Percentiles rank a stretch among this genome's conserved stretches.
Conservation (phyloP, 2,888 invertebrate species). For the Drosophila melanosoma region DNA sequence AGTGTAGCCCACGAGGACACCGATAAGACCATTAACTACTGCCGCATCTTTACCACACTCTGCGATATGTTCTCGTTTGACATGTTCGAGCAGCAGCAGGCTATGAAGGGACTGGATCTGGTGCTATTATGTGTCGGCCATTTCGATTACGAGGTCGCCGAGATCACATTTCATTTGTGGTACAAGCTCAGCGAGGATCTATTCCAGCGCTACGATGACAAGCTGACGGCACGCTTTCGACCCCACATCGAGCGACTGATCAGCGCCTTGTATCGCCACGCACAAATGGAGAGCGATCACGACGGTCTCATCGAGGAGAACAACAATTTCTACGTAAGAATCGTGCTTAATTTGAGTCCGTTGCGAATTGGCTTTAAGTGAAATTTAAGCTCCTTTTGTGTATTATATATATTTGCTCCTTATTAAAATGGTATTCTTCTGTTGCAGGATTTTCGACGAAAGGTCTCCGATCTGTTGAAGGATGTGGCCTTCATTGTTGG, state of each 20-base stretch:
- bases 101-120: slow-evolving; percentile 93
- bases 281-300: slow-evolving; percentile 98
- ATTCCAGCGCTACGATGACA: slow-evolving; percentile 93
- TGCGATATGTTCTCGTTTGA: slow-evolving; percentile 95
- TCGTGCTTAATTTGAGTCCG: neutral
- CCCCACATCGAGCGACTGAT: slow-evolving; percentile 97
- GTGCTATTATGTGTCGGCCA: slow-evolving; percentile 97
- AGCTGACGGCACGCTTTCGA: slow-evolving; percentile 92
- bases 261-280: slow-evolving; percentile 94
- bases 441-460: slow-evolving; percentile 90
- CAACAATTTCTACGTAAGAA: slow-evolving; percentile 91
- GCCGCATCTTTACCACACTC: slow-evolving; percentile 94
- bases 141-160: slow-evolving; percentile 97
- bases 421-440: neutral
- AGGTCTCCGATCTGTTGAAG: slow-evolving; percentile 96
- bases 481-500: slow-evolving; percentile 99
- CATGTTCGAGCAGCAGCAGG: slow-evolving; percentile 88
- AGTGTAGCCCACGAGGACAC: slow-evolving; percentile 97
- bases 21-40: slow-evolving; percentile 97
- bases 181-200: slow-evolving; percentile 97
- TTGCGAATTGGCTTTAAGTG: neutral
- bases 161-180: slow-evolving; percentile 98
- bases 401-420: no score
- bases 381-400: neutral
- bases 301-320: slow-evolving; percentile 93